Base-by-base conservation (phyloP, 1,140 invertebrate genomes). In the Apocrypta bakeri region DNA sequence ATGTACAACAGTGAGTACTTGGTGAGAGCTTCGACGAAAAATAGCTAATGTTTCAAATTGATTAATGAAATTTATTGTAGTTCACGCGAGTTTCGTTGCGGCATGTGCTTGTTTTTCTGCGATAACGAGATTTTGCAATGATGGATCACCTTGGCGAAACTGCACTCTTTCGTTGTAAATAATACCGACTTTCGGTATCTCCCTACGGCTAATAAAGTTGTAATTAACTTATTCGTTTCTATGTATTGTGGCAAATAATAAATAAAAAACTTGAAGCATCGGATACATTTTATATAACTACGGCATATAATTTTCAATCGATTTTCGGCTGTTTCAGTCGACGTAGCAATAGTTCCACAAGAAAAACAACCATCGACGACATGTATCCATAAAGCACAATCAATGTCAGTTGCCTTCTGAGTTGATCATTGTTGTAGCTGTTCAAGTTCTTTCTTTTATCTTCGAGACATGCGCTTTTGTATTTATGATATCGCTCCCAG, bases 331-430 rank as follows among this genome's bases (percentile, higher is more conserved):
- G 6, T n/a, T 4, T 9, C 37, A 11, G 37, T 6, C 12, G 40
- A 12, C 40, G 25, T 24, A n/a, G 17, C 37, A 25, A 6, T 12
- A 79, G 8, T 61, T 72, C 78, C 17, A 56, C 14, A 1, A 61
- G 1, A 21, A 79, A 79, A 17, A 24, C 68, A 0, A 72, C 2
- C 24, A 72, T 3, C 9, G 68, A 79, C 21, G 71, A 24, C 2
- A 1, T 29, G 25, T 79, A 79, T 56, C 77, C 77, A 2, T 31
- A 71, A 25, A 66, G 25, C n/a, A 79, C 14, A 33, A 79, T 72
- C n/a, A 42, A 31, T 21, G 61, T 12, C 12, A 56, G 24, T 11
- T 69, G 64, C 12, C 33, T 56, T 29, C 71, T 79, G 12, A 79
- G 48, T 9, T 71, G n/a, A 17, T 71, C 37, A 11, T 61, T 48